Base-by-base conservation (phyloP, 2,113 vertebrate species). In the Atlantisia rogersi region DNA sequence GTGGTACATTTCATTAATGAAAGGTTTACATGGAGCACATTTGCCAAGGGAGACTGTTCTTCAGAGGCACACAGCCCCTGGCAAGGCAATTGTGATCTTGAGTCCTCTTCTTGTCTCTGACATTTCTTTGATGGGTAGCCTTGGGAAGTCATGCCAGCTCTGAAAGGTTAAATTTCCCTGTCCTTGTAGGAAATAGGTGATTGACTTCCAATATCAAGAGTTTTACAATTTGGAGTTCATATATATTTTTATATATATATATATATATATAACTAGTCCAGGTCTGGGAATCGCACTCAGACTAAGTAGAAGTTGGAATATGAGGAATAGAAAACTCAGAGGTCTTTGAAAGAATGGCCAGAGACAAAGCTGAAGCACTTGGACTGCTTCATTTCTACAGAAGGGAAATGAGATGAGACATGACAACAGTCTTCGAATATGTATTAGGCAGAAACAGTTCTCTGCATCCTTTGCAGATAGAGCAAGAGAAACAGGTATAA, bases 341-440 rank as follows among this genome's bases (percentile, higher is more conserved):
- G 11, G 25, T 50, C 52, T 92, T 78, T 86, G 68, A 92, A 90
- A 80, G 11, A 25, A 56, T 48, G 48, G 53, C 17, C 32, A 71
- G 8, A 25, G n/a, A 59, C 86, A 68, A 81, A 58, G 22, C 19
- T 86, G 59, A 63, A 94, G 39, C 17, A 67, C 44, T 67, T 81
- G 80, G 37, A 86, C 29, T 81, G 68, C 71, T 75, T 90, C 6
- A 29, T 88, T 88, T 92, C 42, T 83, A 20, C 40, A 81, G 64
- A 82, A 88, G 37, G 16, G 31, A 93, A 95, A 86, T 58, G 25
- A 88, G 68, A 94, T 90, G 67, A 90, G 50, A 94, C 71, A 83
- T 65, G 86, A 74, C 71, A 90, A 77, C 48, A 67, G 52, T 81
- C 76, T 94, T 94, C 94, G 94, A 90, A 86, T 86, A 94, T 46